A percentile compares a stretch with the other conserved stretches of the same genome.
Conservation (phyloP, 2,113 vertebrate species). For the Heterotis niloticus region DNA sequence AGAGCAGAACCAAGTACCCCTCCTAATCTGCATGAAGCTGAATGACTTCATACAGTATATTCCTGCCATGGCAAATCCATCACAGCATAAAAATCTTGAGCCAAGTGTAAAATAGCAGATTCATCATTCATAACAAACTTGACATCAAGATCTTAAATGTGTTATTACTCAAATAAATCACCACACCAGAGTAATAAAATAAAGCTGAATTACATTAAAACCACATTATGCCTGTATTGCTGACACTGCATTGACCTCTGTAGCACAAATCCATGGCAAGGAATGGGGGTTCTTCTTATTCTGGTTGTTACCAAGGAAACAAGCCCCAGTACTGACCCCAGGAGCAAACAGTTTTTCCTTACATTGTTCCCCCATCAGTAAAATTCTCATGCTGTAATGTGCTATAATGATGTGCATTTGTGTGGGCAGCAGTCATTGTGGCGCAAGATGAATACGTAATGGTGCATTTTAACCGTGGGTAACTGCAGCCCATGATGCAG, state of each 20-base stretch:
- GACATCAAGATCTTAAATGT: background rate
- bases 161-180: constrained; percentile 10
- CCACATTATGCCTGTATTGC: background rate
- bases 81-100: background rate
- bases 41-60: background rate
- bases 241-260: constrained; percentile 1
- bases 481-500: background rate
- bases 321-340: constrained; percentile 16
- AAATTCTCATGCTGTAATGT: background rate
- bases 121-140: background rate
- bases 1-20: background rate
- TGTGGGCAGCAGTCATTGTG: background rate
- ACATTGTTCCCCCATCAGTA: background rate
- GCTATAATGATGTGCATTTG: background rate
- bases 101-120: no score
- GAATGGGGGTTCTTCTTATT: background rate
- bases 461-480: background rate
- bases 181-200: constrained; percentile 3
- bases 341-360: constrained; percentile 6
- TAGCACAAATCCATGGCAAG: constrained; percentile 1
- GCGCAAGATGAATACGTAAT: background rate
- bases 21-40: background rate
- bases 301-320: constrained; percentile 11
- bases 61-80: background rate
- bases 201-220: constrained; percentile 8